A percentile compares a stretch with the other conserved stretches of the same genome.
Conservation (phyloP, 2,888 invertebrate species). For the Tillus elongatus region DNA sequence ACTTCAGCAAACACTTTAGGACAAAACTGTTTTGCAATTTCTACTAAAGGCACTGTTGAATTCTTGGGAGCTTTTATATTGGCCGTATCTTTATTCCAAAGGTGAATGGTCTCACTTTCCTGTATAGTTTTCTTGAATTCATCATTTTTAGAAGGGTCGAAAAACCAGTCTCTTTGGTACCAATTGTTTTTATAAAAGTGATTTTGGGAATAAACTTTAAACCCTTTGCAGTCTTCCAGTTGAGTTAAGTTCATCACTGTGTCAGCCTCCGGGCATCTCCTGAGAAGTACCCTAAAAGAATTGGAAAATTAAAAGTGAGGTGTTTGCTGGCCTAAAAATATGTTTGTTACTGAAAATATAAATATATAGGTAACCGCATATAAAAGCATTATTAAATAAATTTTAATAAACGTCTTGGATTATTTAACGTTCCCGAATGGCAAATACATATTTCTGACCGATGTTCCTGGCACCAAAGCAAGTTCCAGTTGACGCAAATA, state of each 20-base stretch:
- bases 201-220: background rate
- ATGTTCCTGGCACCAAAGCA: too few species aligned
- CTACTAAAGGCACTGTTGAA: background rate
- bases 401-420: too few species aligned
- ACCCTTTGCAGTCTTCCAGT: background rate
- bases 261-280: background rate
- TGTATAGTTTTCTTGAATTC: background rate
- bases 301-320: too few species aligned
- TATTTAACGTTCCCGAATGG: too few species aligned
- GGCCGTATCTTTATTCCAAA: background rate
- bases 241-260: background rate
- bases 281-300: background rate
- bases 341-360: too few species aligned
- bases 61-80: background rate
- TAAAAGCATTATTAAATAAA: too few species aligned
- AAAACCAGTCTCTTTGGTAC: constrained; percentile 2
- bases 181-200: background rate
- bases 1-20: background rate
- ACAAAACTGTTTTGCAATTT: background rate
- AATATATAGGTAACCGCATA: too few species aligned
- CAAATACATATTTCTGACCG: too few species aligned
- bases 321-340: too few species aligned
- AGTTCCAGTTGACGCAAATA: too few species aligned
- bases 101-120: background rate
- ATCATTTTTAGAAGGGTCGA: background rate